Evolutionary conservation across 2,888 invertebrate genomes (phyloP).

Genomic region (Eupithecia pulchellata): DNA sequence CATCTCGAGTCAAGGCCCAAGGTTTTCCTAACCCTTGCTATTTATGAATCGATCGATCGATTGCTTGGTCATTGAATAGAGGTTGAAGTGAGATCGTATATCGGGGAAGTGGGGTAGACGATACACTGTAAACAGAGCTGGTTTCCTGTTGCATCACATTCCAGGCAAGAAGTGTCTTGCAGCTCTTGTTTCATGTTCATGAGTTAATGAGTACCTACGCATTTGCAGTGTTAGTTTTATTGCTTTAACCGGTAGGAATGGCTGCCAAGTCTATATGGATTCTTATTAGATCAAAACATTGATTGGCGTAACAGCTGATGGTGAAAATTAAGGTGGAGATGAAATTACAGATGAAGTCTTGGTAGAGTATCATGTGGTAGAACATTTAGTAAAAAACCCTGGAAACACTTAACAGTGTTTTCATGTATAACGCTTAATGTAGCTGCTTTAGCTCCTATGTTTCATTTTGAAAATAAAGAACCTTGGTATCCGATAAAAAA

Average conservation of each 20-base stretch:
- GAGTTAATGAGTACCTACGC: background rate
- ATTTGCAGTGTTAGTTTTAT: conserved; percentile 7
- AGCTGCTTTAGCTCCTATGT: too few species aligned
- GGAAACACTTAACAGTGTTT: too few species aligned
- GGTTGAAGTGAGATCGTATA: conserved; percentile 39
- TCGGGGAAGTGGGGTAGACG: conserved; percentile 49
- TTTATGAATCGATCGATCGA: conserved; percentile 37
- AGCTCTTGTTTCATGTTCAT: conserved; percentile 12
- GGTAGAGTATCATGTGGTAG: background rate
- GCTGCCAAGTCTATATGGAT: conserved; percentile 5
- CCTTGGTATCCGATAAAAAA: too few species aligned
- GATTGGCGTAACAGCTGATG: background rate
- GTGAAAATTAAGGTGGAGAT: background rate
- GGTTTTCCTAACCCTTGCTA: conserved; percentile 13
- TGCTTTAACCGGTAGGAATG: background rate
- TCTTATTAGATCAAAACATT: conserved; percentile 3
- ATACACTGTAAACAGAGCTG: conserved; percentile 53
- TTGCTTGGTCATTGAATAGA: conserved; percentile 38
- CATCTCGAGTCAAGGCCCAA: conserved; percentile 26
- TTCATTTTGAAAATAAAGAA: too few species aligned
- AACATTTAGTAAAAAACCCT: background rate
- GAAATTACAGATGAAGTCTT: background rate
- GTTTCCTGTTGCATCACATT: conserved; percentile 56
- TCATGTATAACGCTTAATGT: too few species aligned
- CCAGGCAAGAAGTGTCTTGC: conserved; percentile 20